Evolutionary conservation across 2,888 invertebrate genomes (phyloP).

Genomic region (Oscheius sp.): DNA sequence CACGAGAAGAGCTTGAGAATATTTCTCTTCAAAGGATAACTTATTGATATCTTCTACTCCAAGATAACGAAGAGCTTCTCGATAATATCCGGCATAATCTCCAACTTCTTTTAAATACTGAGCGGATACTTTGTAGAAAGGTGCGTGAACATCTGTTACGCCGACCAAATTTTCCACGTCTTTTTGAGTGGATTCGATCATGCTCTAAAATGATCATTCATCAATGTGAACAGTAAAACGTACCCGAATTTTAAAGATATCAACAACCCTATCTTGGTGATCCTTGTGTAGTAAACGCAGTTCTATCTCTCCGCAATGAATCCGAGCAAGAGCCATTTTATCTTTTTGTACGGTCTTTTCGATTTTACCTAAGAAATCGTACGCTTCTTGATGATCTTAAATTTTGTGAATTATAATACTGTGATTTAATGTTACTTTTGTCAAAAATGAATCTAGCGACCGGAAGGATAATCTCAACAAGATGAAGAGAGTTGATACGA

Average conservation of each 20-base stretch:
- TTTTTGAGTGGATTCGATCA: conserved; percentile 62
- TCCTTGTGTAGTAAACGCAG: conserved; percentile 74
- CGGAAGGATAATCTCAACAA: conserved; percentile 85
- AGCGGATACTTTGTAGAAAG: conserved; percentile 70
- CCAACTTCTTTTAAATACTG: conserved; percentile 76
- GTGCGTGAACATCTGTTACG: conserved; percentile 69
- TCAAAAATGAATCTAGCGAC: conserved; percentile 68
- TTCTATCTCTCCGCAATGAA: conserved; percentile 82
- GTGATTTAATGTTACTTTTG: conserved; percentile 35
- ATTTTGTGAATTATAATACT: conserved; percentile 22
- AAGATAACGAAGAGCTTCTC: conserved; percentile 85
- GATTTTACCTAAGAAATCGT: conserved; percentile 88
- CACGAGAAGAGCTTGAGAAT: conserved; percentile 83
- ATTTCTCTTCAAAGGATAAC: conserved; percentile 58
- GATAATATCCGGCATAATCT: conserved; percentile 93
- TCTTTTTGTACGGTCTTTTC: conserved; percentile 86
- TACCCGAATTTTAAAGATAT: conserved; percentile 67
- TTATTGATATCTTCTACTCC: conserved; percentile 76
- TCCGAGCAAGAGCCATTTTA: conserved; percentile 84
- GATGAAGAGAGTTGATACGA: conserved; percentile 92
- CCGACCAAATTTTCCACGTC: conserved; percentile 60
- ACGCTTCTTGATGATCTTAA: conserved; percentile 84
- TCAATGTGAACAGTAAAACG: background rate
- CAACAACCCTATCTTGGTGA: conserved; percentile 75
- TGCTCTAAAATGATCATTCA: conserved; percentile 36